Conservation (phyloP, 1,140 invertebrate genomes). For the Lasioglossum baleicum region DNA sequence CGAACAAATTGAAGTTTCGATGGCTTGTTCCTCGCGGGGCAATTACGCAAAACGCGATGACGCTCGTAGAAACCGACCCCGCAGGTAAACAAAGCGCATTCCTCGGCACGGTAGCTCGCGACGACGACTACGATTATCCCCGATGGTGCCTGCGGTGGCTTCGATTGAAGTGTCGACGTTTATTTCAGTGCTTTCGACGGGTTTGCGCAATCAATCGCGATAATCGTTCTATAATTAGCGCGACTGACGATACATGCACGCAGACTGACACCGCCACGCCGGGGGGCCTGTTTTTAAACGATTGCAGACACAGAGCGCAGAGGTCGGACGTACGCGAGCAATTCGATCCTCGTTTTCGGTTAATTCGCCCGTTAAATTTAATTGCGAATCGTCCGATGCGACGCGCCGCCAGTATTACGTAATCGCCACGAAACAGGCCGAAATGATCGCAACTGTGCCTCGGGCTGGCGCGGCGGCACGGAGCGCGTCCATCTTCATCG, state of each 20-base stretch:
- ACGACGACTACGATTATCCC: slow-evolving; percentile 52
- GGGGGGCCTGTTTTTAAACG: not conserved
- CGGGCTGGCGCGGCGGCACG: not conserved
- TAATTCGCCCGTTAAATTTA: not conserved
- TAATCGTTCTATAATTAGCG: not conserved
- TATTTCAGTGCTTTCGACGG: not conserved
- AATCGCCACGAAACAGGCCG: slow-evolving; percentile 2
- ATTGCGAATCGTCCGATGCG: not conserved
- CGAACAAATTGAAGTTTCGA: too few species aligned
- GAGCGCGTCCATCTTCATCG: slow-evolving; percentile 41
- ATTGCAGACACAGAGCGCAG: too few species aligned
- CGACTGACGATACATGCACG: not conserved
- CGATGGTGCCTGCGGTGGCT: not conserved
- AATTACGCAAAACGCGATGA: slow-evolving; percentile 10
- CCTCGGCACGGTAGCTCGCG: slow-evolving; percentile 26
- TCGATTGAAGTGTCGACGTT: not conserved
- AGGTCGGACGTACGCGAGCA: not conserved
- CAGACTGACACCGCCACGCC: too few species aligned
- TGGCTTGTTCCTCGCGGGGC: not conserved
- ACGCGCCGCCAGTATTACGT: not conserved
- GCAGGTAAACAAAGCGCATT: slow-evolving; percentile 22
- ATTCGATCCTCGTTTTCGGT: not conserved
- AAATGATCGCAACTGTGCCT: slow-evolving; percentile 7
- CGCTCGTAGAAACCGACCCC: not conserved
- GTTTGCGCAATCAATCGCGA: slow-evolving; percentile 27